phyloP scores from a whole-genome alignment of 2,797 vertebrate species.

The Darevskia nairensis region DNA sequence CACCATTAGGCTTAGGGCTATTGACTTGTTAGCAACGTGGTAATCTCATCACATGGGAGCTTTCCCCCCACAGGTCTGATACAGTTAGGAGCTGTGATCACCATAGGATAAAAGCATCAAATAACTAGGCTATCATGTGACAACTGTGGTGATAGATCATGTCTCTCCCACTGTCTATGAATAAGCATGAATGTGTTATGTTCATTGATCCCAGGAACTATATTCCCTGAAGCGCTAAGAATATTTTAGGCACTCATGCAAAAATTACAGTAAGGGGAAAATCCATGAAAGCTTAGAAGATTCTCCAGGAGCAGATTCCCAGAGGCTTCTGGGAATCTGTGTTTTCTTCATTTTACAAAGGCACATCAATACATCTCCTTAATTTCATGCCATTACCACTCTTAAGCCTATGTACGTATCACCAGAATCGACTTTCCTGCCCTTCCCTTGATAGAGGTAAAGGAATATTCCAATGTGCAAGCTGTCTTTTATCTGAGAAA shows the following conservation, averaged over 20 bases:
- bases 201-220: slow-evolving; percentile 69
- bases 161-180: slow-evolving; percentile 69
- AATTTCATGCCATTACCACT: slow-evolving; percentile 57
- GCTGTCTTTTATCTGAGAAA: slow-evolving; percentile 12
- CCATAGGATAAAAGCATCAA: slow-evolving; percentile 7
- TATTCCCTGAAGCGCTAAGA: slow-evolving; percentile 67
- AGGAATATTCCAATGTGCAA: not conserved
- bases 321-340: slow-evolving; percentile 24
- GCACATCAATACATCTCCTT: slow-evolving; percentile 61
- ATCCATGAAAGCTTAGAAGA: slow-evolving; percentile 73
- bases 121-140: not conserved
- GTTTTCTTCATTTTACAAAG: slow-evolving; percentile 64
- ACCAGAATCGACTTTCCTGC: slow-evolving; percentile 3
- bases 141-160: not conserved
- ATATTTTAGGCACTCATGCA: slow-evolving; percentile 52
- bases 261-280: slow-evolving; percentile 29
- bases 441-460: not conserved
- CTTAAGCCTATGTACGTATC: not conserved
- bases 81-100: not conserved
- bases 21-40: not conserved
- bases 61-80: not conserved
- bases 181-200: slow-evolving; percentile 67
- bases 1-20: not conserved
- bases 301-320: slow-evolving; percentile 58
- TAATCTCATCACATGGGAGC: not conserved